phyloP scores from a whole-genome alignment of 2,888 invertebrate species.

The Colletes collaris region DNA sequence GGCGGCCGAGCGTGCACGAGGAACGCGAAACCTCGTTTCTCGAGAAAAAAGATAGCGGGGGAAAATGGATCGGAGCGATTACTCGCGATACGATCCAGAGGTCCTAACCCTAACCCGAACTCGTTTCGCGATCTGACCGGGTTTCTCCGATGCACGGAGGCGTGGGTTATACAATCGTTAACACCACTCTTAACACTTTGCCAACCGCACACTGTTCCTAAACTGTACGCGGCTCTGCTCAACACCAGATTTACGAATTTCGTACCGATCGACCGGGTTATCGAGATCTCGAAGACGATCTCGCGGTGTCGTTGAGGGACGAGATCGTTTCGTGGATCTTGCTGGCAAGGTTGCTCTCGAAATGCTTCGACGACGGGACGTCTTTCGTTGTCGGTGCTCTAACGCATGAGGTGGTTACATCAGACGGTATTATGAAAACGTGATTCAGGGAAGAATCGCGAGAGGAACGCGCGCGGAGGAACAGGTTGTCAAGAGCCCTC shows the following conservation, averaged over 20 bases:
- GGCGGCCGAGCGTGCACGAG: not conserved
- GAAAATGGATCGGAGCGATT: too few relatives aligned
- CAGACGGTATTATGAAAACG: slow-evolving; percentile 66
- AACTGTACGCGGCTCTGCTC: too few relatives aligned
- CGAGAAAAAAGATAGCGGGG: too few relatives aligned
- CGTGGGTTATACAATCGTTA: too few relatives aligned
- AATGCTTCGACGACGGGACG: slow-evolving; percentile 10
- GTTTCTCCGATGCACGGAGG: too few relatives aligned
- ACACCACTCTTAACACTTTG: too few relatives aligned
- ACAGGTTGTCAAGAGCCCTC: slow-evolving; percentile 53
- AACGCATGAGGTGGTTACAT: slow-evolving; percentile 56
- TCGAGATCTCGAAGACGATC: not conserved
- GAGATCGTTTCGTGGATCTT: not conserved
- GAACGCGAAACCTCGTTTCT: slow-evolving; percentile 1
- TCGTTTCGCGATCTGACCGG: too few relatives aligned
- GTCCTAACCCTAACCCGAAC: too few relatives aligned
- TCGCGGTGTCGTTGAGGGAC: not conserved
- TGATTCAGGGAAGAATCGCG: slow-evolving; percentile 63
- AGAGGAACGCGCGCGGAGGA: slow-evolving; percentile 39
- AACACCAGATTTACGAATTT: too few relatives aligned
- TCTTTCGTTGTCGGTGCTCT: slow-evolving; percentile 46
- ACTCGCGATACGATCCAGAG: too few relatives aligned
- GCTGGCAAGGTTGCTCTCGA: slow-evolving; percentile 34
- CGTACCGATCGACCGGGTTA: too few relatives aligned
- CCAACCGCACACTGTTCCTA: too few relatives aligned